These are phyloP conservation scores for Corythornis cristatus DNA, from an alignment of 2,113 vertebrate species.

Conservation along the genomic window DNA sequence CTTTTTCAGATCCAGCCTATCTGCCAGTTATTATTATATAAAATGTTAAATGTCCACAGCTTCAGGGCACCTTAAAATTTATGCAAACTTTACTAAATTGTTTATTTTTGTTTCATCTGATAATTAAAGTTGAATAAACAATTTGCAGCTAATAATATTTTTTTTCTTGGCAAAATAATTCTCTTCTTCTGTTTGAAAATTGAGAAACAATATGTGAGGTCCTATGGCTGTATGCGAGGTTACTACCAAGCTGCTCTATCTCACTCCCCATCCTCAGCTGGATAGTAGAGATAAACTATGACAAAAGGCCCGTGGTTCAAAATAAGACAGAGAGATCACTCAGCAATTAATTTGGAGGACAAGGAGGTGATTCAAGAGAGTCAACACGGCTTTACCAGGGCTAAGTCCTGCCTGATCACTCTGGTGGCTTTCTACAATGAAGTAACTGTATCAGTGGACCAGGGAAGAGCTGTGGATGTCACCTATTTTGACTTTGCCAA, in stretches of 20 bases:
- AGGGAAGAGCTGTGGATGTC: no score
- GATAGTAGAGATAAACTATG: not conserved
- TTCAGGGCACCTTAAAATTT: constrained; percentile 14
- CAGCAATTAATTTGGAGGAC: not conserved
- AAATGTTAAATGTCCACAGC: not conserved
- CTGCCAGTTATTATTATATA: not conserved
- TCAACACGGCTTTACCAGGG: no score
- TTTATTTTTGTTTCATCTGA: not conserved
- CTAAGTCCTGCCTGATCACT: no score
- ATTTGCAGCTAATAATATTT: not conserved
- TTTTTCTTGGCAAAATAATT: not conserved
- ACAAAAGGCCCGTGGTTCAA: not conserved
- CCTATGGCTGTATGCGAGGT: not conserved
- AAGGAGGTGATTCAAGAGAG: no score
- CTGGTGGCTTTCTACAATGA: no score
- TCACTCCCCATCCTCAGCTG: not conserved
- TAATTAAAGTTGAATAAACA: not conserved
- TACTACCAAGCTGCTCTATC: not conserved
- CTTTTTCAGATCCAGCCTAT: not conserved
- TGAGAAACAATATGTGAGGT: not conserved
- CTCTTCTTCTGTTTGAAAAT: not conserved
- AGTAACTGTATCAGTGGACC: no score
- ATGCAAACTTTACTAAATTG: not conserved
- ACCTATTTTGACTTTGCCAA: no score
- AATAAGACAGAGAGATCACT: not conserved